A percentile compares a stretch with the other conserved stretches of the same genome.
Conservation (phyloP, 2,113 vertebrate species). For the Sus scrofa region T2T-Sscrofa CM000830.6:95708501-95709000, state of each 20-base stretch:
- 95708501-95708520: background rate
- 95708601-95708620: background rate
- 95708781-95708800: background rate
- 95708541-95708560: background rate
- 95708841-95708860: background rate
- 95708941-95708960: background rate
- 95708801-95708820: background rate
- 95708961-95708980: background rate
- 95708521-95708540: background rate
- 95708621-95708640: background rate
- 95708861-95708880: background rate
- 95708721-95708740: background rate
- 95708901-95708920: background rate
- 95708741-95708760: background rate
- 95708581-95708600: background rate
- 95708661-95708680: background rate
- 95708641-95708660: background rate
- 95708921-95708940: background rate
- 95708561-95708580: background rate
- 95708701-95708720: background rate
- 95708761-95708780: background rate
- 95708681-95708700: background rate
- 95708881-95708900: background rate
- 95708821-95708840: background rate
- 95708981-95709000: background rate